Base-by-base conservation (phyloP, 2,888 invertebrate genomes). In the Drosophila cyrtoloma region DNA sequence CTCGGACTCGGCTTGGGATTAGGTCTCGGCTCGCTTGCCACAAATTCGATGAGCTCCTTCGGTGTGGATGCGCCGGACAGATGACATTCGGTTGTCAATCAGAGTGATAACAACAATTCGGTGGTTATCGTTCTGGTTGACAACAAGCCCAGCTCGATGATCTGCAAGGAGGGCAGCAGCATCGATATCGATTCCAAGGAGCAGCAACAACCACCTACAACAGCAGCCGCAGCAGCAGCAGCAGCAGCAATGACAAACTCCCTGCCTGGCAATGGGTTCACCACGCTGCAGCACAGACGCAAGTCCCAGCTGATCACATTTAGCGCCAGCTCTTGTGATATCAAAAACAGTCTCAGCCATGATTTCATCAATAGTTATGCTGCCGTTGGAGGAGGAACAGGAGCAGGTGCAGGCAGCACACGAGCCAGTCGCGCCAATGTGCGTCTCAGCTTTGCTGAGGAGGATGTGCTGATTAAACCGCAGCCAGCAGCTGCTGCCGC, bases 51-150 rank as follows among this genome's bases (percentile, higher is more conserved):
- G 91, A 89, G 84, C 71, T 92, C 92, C 14, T 92, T 91, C 37
- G 91, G 85, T 22, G 63, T 58, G 35, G 84, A 89, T 53, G 82
- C 84, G 0, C 70, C 85, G 71, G 92, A 92, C 47, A 93, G 92
- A 92, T 93, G 93, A 93, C 93, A 93, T 92, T 92, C 92, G 84
- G 90, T 81, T 78, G 87, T 90, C 90, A 93, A 91, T 85, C 92
- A 92, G 91, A 84, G 76, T 84, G 93, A 93, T 88, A 92, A 93
- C 87, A 93, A 92, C 88, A 93, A 93, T 70, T 93, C 92, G 35
- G 93, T 93, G 75, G 93, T 93, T 92, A 93, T 93, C 84, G 93
- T 93, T 77, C 89, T 93, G 93, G 93, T 93, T 92, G 93, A 93
- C 84, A 93, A 93, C 75, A 93, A 93, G 71, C 93, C 93, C 66